A percentile compares a stretch with the other conserved stretches of the same genome.
phyloP scores from a whole-genome alignment of 2,113 vertebrate species.

The Peromyscus maniculatus region DNA sequence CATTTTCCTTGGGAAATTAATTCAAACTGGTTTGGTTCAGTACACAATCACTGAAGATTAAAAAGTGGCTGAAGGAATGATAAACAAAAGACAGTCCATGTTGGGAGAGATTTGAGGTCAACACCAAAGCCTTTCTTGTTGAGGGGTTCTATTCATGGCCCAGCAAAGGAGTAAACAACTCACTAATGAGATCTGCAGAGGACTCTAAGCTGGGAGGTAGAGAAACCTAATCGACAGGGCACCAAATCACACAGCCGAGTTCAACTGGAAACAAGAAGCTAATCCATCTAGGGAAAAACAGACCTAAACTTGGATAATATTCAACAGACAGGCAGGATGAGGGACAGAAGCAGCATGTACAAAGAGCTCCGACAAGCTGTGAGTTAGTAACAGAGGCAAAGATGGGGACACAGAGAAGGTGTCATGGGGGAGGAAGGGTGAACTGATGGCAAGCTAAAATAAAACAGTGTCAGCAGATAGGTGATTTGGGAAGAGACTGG shows the following conservation, averaged over 20 bases:
- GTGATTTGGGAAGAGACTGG: not conserved
- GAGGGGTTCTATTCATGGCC: constrained; percentile 59
- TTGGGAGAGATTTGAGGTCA: constrained; percentile 59
- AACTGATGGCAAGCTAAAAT: not conserved
- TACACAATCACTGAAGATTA: constrained; percentile 71
- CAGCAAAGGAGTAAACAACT: constrained; percentile 55
- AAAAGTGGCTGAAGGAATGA: constrained; percentile 66
- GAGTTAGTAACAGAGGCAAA: not conserved
- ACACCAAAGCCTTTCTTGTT: constrained; percentile 50
- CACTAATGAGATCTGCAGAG: constrained; percentile 72
- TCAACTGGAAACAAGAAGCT: constrained; percentile 23
- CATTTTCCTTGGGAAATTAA: constrained; percentile 75
- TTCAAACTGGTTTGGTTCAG: constrained; percentile 69
- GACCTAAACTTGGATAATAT: not conserved
- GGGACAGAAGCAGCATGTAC: not conserved
- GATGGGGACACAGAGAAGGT: not conserved
- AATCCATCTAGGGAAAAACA: constrained; percentile 39
- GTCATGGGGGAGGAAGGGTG: accelerated
- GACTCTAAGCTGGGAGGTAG: constrained; percentile 16
- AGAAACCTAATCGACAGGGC: not conserved
- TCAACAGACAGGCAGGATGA: not conserved
- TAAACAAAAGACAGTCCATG: constrained; percentile 71
- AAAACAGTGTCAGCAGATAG: not conserved
- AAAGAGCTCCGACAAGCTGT: not conserved
- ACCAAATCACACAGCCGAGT: constrained; percentile 57